These are phyloP conservation scores for Alces alces DNA, from an alignment of 2,113 vertebrate species.

Conservation along the genomic window DNA sequence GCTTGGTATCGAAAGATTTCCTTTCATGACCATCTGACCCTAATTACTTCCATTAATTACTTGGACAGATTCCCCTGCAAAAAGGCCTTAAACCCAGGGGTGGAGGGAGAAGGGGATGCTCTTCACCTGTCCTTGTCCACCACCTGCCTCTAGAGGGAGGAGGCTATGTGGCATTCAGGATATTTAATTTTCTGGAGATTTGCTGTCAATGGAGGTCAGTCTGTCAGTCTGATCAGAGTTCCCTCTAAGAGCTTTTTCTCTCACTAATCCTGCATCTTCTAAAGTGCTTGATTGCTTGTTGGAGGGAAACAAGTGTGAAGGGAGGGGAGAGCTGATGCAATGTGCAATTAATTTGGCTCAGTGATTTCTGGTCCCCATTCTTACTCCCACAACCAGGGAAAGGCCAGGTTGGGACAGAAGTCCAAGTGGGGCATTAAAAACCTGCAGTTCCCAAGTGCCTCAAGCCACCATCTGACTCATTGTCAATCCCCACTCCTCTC, in stretches of 20 bases:
- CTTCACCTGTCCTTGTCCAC: slow-evolving; percentile 49
- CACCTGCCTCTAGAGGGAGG: background rate
- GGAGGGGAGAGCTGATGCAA: background rate
- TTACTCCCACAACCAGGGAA: background rate
- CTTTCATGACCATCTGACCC: slow-evolving; percentile 64
- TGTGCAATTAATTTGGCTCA: background rate
- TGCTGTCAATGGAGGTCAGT: background rate
- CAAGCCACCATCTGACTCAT: background rate
- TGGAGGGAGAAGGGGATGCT: background rate
- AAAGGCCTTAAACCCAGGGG: slow-evolving; percentile 15
- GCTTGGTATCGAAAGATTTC: slow-evolving; percentile 32
- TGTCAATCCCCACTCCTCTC: accelerated
- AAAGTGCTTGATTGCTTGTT: background rate
- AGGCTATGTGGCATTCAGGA: background rate
- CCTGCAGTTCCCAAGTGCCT: background rate
- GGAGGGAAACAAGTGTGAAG: background rate
- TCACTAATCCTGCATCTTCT: slow-evolving; percentile 3
- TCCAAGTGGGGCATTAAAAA: accelerated
- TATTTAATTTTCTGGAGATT: background rate
- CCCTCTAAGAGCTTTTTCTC: background rate
- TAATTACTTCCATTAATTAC: slow-evolving; percentile 71
- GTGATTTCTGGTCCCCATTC: too few species aligned
- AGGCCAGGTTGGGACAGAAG: background rate
- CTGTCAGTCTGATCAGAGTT: background rate
- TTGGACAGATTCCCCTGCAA: slow-evolving; percentile 56